Evolutionary conservation across 2,888 invertebrate genomes (phyloP).

Genomic region (Steromphala cineraria): DNA sequence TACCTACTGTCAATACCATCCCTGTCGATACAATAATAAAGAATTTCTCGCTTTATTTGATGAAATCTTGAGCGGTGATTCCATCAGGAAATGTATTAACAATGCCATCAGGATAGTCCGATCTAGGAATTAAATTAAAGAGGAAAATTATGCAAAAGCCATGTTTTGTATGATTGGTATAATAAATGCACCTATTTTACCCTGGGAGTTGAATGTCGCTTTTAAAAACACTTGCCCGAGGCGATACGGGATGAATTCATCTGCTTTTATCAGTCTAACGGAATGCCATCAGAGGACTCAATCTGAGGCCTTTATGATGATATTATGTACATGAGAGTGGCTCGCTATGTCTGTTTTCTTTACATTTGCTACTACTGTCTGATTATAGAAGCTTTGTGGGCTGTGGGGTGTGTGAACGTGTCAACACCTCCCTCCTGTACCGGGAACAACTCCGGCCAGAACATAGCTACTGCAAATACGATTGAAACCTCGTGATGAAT

Average conservation of each 20-base stretch:
- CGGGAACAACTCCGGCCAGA: neutral
- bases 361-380: neutral
- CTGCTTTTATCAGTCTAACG: neutral
- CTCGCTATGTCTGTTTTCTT: neutral
- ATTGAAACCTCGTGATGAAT: neutral
- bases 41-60: neutral
- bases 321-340: neutral
- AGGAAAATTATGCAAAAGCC: slow-evolving; percentile 14
- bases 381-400: neutral
- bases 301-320: neutral
- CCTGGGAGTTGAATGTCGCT: neutral
- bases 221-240: neutral
- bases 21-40: neutral
- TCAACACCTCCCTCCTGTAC: neutral
- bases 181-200: neutral
- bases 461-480: neutral
- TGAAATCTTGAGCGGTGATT: neutral
- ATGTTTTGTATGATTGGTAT: slow-evolving; percentile 10
- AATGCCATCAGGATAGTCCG: neutral
- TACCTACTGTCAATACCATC: neutral
- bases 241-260: neutral
- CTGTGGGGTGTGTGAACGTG: neutral
- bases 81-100: neutral
- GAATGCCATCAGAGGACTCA: neutral
- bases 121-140: neutral